Base-by-base conservation (phyloP, 2,113 vertebrate genomes). In the Pheucticus melanocephalus region DNA sequence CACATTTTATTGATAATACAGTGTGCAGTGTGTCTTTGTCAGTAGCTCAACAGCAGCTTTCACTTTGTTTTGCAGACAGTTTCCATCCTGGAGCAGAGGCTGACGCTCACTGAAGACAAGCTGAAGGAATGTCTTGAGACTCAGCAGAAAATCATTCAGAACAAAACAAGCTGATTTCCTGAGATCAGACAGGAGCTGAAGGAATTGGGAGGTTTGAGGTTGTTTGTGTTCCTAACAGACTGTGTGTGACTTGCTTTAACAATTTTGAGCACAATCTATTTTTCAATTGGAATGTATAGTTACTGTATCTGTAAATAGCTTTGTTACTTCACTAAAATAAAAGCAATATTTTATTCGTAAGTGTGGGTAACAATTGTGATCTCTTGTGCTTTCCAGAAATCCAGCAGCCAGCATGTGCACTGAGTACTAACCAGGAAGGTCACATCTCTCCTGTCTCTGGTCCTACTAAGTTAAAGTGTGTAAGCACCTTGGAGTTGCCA, bases 31-130 rank as follows among this genome's bases (percentile, higher is more conserved):
- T 80, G 71, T 77, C 33, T 73, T 40, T 59, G 28, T 56, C 31
- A 60, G 82, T 27, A 15, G 40, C 53, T 94, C 37, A 90, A 51
- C 28, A 50, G 56, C 68, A 76, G 45, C 72, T 83, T 60, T 22
- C 16, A 5, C 75, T 83, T 87, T 91, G 85, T 92, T 86, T 97
- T 97, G 53, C 97, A 98, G 98, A 98, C 98, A 0, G 98, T 98
- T 85, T 98, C 97, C 75, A 98, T 98, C 95, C 97, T 98, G 91
- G 99, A 99, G 97, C 99, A 99, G 97, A 98, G 99, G 70, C 97
- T 99, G 97, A 99, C 99, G 0, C 98, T 99, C 95, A 99, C 99
- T 0, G 99, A 99, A 97, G 98, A 99, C 98, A 99, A 99, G 94
- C 98, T 99, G 96, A 99, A 99, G 96, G 98, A 99, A 97, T 99